Evolutionary conservation across 2,888 invertebrate species (phyloP), one percentile per base, ranked within the genome.

Genomic region (Microctonus hyperodae): DNA sequence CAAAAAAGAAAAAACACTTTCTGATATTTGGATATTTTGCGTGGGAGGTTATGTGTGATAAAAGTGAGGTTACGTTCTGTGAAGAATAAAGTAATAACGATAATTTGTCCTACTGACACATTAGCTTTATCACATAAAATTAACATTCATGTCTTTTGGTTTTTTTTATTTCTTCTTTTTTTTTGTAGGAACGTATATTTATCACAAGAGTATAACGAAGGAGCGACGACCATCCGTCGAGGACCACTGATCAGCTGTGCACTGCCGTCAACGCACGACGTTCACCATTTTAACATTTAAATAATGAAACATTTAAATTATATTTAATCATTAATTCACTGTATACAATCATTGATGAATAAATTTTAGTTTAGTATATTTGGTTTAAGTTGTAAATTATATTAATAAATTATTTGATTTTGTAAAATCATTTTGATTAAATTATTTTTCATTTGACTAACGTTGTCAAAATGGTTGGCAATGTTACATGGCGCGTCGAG

Each of bases 241-340:
- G 71, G 71, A 72, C 75, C 76, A 77, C 80, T 73, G 79, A 81
- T 81, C 81, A 81, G 81, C 81, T 81, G 81, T 80, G 79, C 75
- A 78, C 80, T 80, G 75, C 76, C 76, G 73, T 64, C 61, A 35
- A 50, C 25, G 37, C 7, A 69, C 67, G 51, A 60, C 65, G 58
- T 37, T 67, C 67, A 63, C 63, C 64, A 60, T 60, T 23, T 66
- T 10, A n/a, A 13, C 3, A n/a, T 51, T 35, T 16, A 10, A 31
- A 31, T 35, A 22, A 55, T 35, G n/a, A 28, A 31, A 51, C 11
- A 1, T 23, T 20, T 3, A 7, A n/a, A 56, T 37, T 22, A 23
- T 13, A 20, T 16, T 28, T 28, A 31, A 28, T 23, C 1, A 13
- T 61, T 61, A 13, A 48, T 20, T 10, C 13, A 31, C 22, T 3